These are phyloP conservation scores for Cyclargus thomasi DNA, from an alignment of 1,140 invertebrate species.

Conservation along the genomic window DNA sequence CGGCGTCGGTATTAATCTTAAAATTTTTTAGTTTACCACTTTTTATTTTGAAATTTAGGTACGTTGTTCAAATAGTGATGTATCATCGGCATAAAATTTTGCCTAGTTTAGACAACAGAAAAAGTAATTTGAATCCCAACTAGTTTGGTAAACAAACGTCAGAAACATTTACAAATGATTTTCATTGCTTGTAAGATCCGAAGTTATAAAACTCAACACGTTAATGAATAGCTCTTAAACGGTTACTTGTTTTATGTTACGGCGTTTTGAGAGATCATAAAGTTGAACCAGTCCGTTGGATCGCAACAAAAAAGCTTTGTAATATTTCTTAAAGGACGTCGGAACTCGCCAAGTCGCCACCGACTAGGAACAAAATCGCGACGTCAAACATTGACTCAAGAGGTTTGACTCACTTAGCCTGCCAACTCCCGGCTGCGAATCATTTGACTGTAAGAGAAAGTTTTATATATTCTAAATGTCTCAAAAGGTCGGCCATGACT, in stretches of 20 bases:
- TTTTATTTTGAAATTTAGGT: too few species aligned
- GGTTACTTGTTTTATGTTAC: slow-evolving; percentile 3
- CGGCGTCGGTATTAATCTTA: background rate
- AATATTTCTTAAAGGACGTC: background rate
- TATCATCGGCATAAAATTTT: too few species aligned
- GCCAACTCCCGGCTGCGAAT: slow-evolving; percentile 58
- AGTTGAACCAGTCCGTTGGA: background rate
- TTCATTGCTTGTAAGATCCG: too few species aligned
- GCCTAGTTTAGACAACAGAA: too few species aligned
- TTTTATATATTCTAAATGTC: slow-evolving; percentile 63
- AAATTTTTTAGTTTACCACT: background rate
- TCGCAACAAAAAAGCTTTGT: slow-evolving; percentile 6
- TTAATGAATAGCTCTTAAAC: background rate
- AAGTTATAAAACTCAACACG: too few species aligned
- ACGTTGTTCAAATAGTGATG: too few species aligned
- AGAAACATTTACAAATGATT: too few species aligned
- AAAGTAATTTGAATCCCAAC: too few species aligned
- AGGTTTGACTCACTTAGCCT: slow-evolving; percentile 67
- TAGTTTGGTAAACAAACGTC: too few species aligned
- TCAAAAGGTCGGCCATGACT: slow-evolving; percentile 49
- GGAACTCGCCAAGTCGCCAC: slow-evolving; percentile 29
- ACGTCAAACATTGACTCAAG: slow-evolving; percentile 71
- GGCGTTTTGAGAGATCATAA: background rate
- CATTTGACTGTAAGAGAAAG: slow-evolving; percentile 57
- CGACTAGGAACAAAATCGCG: slow-evolving; percentile 62